Evolutionary conservation across 2,888 invertebrate species (phyloP).

Genomic region (Latrodectus hesperus): DNA sequence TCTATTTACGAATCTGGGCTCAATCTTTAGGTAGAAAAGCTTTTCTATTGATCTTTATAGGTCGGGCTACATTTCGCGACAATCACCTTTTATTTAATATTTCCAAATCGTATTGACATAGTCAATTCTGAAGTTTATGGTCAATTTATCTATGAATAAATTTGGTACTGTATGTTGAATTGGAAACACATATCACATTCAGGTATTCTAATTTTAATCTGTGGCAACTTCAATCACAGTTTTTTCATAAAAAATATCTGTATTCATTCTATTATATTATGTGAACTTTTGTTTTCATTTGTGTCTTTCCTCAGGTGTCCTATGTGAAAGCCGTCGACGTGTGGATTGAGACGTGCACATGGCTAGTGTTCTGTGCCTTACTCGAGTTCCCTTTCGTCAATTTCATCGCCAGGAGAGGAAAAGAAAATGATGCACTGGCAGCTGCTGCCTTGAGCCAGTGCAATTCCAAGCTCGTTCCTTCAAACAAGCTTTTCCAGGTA

Average conservation of each 20-base stretch:
- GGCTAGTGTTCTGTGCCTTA: constrained; percentile 68
- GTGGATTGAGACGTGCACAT: constrained; percentile 68
- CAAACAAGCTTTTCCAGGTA: constrained; percentile 57
- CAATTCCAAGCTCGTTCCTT: constrained; percentile 1
- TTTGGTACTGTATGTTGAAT: no score
- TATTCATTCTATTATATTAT: not conserved
- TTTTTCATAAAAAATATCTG: not conserved
- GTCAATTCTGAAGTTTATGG: no score
- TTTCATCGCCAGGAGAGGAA: constrained; percentile 66
- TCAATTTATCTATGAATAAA: no score
- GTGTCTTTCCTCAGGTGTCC: constrained; percentile 43
- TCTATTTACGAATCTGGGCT: no score
- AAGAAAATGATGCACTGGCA: constrained; percentile 47
- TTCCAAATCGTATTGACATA: no score
- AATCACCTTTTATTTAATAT: no score
- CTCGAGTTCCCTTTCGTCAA: constrained; percentile 69
- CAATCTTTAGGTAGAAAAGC: no score
- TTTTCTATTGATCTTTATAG: no score
- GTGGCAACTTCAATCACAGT: no score
- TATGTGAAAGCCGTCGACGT: constrained; percentile 69
- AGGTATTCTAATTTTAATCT: no score
- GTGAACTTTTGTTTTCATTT: not conserved
- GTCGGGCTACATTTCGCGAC: no score
- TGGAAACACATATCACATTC: no score
- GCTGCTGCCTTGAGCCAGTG: not conserved